Conservation (phyloP, 2,797 vertebrate genomes). For the Phyllotis vaccarum region DNA sequence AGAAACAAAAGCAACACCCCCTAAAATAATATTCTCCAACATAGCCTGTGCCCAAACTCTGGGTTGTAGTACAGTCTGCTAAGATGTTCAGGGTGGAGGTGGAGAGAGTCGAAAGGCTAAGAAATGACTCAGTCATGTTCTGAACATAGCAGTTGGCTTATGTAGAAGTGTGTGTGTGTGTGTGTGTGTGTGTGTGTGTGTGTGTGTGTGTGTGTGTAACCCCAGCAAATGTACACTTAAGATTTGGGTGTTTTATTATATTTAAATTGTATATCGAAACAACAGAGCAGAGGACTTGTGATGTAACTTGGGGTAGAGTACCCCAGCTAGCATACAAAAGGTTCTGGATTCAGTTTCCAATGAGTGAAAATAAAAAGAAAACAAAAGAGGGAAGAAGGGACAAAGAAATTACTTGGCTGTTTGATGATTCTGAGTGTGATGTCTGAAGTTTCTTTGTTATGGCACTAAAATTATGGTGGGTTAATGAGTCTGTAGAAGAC, state of each 20-base stretch:
- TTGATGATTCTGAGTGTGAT: not conserved
- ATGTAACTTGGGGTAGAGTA: not conserved
- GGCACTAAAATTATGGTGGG: not conserved
- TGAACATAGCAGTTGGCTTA: not conserved
- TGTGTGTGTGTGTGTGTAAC: not conserved
- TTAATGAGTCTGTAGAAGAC: not conserved
- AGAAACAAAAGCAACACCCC: too few relatives aligned
- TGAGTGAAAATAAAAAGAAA: not conserved
- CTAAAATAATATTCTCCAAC: too few relatives aligned
- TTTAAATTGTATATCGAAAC: not conserved
- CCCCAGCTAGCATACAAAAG: not conserved
- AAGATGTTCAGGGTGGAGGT: not conserved
- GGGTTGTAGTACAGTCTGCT: not conserved
- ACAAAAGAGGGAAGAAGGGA: too few relatives aligned
- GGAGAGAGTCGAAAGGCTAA: not conserved
- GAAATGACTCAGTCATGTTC: not conserved
- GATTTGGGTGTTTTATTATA: not conserved
- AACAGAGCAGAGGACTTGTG: not conserved
- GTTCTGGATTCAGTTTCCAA: not conserved
- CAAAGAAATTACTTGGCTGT: not conserved
- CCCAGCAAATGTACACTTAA: not conserved
- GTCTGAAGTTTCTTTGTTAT: not conserved
- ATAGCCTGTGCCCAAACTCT: not conserved
- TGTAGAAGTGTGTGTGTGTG: not conserved
- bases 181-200: too few relatives aligned